Base-by-base conservation (phyloP, 2,888 invertebrate species). In the Epicampocera succincta region DNA sequence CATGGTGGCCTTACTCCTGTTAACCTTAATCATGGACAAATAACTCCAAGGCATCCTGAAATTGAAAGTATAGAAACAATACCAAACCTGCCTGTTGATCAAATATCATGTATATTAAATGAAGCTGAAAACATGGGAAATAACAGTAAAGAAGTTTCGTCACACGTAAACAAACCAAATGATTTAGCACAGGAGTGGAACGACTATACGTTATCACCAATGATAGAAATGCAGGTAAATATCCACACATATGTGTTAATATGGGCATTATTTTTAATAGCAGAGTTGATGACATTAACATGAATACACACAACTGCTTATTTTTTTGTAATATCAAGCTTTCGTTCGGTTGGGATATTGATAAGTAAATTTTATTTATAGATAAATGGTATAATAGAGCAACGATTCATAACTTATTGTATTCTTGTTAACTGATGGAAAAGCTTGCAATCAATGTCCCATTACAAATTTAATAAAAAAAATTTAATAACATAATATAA, bases 51-150 rank as follows among this genome's bases (percentile, higher is more conserved):
- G 83, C 89, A 91, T 84, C 85, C 91, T 1, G 90, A 90, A 46
- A 91, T 92, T 71, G 92, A 91, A 13, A 86, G 89, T 84, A 88
- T 92, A 85, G 93, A 93, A 86, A 92, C 93, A 15, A 93, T 94
- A 91, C 94, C 95, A 76, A 94, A 94, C 88, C 89, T 94, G 86
- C 93, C 93, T 60, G 92, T 92, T 2, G 94, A 94, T 87, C 94
- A 93, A 90, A 89, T 91, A 44, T 88, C 89, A 42, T 90, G 90
- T 6, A 89, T 91, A 78, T 84, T 91, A 12, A 90, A 88, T 84
- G 91, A 89, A 77, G 89, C 88, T 3, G 90, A 87, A 87, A 85
- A 85, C 33, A 85, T 85, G 83, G 83, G 85, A 3, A 56, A 56
- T 13, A 81, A 54, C 78, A 29, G 71, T 72, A 44, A 54, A 74